These are phyloP conservation scores for Galeruca laticollis DNA, from an alignment of 2,888 invertebrate species.

Conservation along the genomic window DNA sequence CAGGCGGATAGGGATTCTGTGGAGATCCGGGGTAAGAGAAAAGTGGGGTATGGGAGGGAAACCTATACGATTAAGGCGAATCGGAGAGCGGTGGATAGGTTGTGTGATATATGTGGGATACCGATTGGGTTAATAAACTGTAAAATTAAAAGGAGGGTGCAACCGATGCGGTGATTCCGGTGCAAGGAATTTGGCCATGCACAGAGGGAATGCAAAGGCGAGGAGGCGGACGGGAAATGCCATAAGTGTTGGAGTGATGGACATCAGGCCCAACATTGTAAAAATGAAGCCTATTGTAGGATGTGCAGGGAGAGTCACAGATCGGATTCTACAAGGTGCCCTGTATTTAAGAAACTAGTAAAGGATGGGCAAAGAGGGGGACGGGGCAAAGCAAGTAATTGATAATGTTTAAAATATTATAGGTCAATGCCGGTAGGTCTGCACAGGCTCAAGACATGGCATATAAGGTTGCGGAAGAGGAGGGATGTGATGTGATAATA, in stretches of 20 bases:
- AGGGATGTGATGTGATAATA: too few species aligned
- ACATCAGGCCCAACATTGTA: too few species aligned
- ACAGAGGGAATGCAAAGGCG: neutral
- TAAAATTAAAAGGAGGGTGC: too few species aligned
- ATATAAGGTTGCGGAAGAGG: too few species aligned
- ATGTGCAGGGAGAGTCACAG: neutral
- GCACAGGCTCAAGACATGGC: too few species aligned
- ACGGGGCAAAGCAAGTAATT: too few species aligned
- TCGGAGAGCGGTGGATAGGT: neutral
- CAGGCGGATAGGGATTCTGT: neutral
- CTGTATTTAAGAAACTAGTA: neutral
- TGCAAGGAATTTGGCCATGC: too few species aligned
- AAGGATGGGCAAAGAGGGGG: neutral
- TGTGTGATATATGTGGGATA: neutral
- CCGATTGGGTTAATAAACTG: slow-evolving; percentile 1
- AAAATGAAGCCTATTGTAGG: too few species aligned
- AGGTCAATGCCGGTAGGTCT: too few species aligned
- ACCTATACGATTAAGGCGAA: too few species aligned
- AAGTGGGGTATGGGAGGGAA: neutral
- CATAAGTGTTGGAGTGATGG: neutral
- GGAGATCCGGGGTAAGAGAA: neutral
- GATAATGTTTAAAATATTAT: too few species aligned
- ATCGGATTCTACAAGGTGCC: neutral
- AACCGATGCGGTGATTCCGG: too few species aligned
- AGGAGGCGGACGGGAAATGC: neutral